Percentiles rank a stretch among this genome's conserved stretches.
phyloP scores from a whole-genome alignment of 2,113 vertebrate species.

The Lophius piscatorius region DNA sequence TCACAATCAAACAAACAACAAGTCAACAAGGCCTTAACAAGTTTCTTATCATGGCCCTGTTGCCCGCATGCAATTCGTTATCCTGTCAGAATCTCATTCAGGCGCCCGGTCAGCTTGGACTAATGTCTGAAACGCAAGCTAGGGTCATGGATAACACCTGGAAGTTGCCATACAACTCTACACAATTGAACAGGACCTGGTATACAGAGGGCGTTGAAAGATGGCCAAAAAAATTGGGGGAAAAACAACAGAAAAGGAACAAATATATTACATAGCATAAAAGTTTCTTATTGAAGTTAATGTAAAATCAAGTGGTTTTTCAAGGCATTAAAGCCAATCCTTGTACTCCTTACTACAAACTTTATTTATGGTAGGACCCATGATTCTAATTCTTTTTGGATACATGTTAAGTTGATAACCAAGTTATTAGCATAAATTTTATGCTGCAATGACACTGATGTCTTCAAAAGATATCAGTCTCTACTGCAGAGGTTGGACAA shows the following conservation, averaged over 20 bases:
- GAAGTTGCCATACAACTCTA: conserved; percentile 10
- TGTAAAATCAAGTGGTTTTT: too few relatives aligned
- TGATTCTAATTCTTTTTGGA: background rate
- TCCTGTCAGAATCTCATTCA: conserved; percentile 18
- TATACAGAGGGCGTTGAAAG: background rate
- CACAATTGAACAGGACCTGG: conserved; percentile 16
- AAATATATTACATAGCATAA: too few relatives aligned
- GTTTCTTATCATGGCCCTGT: conserved; percentile 13
- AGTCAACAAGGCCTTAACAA: background rate
- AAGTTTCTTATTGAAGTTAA: too few relatives aligned
- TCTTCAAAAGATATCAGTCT: too few relatives aligned
- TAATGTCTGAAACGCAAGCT: conserved; percentile 2
- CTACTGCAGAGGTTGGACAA: background rate
- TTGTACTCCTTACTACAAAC: too few relatives aligned
- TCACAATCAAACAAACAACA: background rate
- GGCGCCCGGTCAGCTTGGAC: background rate
- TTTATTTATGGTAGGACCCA: background rate
- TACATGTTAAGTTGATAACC: background rate
- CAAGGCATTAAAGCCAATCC: too few relatives aligned
- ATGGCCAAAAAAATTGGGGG: background rate
- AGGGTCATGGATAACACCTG: conserved; percentile 12
- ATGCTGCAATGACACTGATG: background rate
- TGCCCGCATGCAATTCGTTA: background rate
- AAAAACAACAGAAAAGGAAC: background rate
- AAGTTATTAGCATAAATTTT: too few relatives aligned